Percentiles rank a stretch among this genome's conserved stretches.
Conservation (phyloP, 2,113 vertebrate genomes). For the Etia nguti region DNA sequence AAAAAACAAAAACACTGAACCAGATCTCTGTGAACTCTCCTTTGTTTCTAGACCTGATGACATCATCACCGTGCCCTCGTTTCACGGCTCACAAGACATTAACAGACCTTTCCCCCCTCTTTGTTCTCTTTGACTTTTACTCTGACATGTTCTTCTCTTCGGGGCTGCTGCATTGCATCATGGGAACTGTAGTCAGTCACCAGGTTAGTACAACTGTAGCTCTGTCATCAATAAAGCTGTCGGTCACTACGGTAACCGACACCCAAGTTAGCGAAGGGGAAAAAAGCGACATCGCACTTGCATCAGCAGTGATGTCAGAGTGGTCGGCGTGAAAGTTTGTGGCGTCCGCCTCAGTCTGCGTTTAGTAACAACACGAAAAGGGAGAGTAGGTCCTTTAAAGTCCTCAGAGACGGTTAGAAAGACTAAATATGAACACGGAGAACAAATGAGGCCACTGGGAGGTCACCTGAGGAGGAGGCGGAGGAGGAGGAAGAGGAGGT, state of each 20-base stretch:
- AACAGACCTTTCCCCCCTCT: not conserved
- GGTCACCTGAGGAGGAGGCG: not conserved
- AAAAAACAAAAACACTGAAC: not conserved
- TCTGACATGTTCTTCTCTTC: not conserved
- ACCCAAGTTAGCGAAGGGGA: not conserved
- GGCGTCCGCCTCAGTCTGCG: not conserved
- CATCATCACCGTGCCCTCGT: not conserved
- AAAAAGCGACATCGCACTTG: not conserved
- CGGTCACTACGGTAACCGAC: not conserved
- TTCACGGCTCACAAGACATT: not conserved
- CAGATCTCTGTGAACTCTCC: not conserved
- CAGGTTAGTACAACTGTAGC: conserved; percentile 30
- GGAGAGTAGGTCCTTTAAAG: not conserved
- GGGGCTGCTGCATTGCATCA: not conserved
- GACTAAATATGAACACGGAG: not conserved
- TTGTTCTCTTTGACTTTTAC: not conserved
- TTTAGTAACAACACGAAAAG: not conserved
- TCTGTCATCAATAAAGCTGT: not conserved
- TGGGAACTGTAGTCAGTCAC: conserved; percentile 24
- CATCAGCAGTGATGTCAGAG: conserved; percentile 3
- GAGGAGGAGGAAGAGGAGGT: not conserved
- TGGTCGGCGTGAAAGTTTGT: not conserved
- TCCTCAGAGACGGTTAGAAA: conserved; percentile 6
- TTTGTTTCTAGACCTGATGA: not conserved
- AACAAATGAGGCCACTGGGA: conserved; percentile 19